Evolutionary conservation across 1,140 invertebrate species (phyloP).

Genomic region (Drosophila carrolli): DNA sequence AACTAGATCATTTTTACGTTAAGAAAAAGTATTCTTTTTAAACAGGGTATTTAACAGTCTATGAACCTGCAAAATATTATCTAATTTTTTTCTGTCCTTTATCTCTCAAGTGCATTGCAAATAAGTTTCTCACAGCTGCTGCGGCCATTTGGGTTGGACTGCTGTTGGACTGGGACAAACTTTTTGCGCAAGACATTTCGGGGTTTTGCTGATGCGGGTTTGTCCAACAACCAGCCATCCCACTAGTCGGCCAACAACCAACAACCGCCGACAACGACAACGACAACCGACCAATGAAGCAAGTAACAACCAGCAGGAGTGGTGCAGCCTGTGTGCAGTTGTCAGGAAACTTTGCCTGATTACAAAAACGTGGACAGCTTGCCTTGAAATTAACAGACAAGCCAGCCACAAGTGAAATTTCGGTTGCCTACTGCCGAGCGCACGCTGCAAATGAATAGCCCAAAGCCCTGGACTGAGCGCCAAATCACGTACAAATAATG

Average conservation of each 20-base stretch:
- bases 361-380: slow-evolving; percentile 77
- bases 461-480: slow-evolving; percentile 8
- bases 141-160: slow-evolving; percentile 45
- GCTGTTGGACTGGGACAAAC: slow-evolving; percentile 45
- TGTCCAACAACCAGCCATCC: slow-evolving; percentile 53
- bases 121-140: slow-evolving; percentile 67
- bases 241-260: slow-evolving; percentile 31
- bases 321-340: slow-evolving; percentile 64
- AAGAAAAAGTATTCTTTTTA: not conserved
- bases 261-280: slow-evolving; percentile 27
- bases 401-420: slow-evolving; percentile 77
- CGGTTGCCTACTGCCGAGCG: slow-evolving; percentile 59
- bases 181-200: slow-evolving; percentile 72
- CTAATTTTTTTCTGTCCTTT: slow-evolving; percentile 10
- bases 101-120: slow-evolving; percentile 47
- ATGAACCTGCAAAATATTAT: not conserved
- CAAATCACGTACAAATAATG: slow-evolving; percentile 65
- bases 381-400: slow-evolving; percentile 76
- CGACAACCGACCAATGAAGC: slow-evolving; percentile 15
- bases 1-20: too few species aligned
- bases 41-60: slow-evolving; percentile 6
- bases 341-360: slow-evolving; percentile 78
- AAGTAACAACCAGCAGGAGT: slow-evolving; percentile 35
- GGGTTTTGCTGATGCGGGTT: slow-evolving; percentile 57
- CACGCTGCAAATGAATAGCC: slow-evolving; percentile 11